A percentile compares a stretch with the other conserved stretches of the same genome.
phyloP scores from a whole-genome alignment of 1,140 invertebrate genomes.

The Copidosoma floridanum region DNA sequence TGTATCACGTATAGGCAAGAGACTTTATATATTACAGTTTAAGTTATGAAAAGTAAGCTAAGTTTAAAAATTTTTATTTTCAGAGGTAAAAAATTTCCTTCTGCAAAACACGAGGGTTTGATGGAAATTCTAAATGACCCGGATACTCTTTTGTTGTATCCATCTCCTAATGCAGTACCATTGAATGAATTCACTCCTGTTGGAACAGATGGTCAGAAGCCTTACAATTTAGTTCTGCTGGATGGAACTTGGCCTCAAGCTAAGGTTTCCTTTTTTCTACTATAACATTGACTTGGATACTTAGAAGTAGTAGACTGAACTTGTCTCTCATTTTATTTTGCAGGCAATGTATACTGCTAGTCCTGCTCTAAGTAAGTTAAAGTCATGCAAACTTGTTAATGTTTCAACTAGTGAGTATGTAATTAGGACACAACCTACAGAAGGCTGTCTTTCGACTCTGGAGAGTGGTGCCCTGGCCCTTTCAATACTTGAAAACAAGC shows the following conservation, averaged over 20 bases:
- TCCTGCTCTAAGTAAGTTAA: conserved; percentile 64
- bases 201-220: conserved; percentile 42
- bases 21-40: neutral
- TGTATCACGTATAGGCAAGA: conserved; percentile 62
- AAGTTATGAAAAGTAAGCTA: neutral
- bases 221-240: conserved; percentile 81
- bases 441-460: conserved; percentile 86
- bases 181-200: conserved; percentile 59
- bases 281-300: neutral
- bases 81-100: conserved; percentile 83
- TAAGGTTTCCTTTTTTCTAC: conserved; percentile 55
- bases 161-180: conserved; percentile 67
- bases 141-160: conserved; percentile 80
- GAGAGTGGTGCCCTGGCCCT: conserved; percentile 86
- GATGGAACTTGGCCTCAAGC: conserved; percentile 96
- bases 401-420: conserved; percentile 79
- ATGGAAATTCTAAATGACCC: conserved; percentile 65
- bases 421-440: conserved; percentile 89
- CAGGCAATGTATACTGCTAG: conserved; percentile 74
- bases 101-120: conserved; percentile 66
- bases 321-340: conserved; percentile 4
- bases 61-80: conserved; percentile 40
- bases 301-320: too few species aligned
- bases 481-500: conserved; percentile 71
- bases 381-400: conserved; percentile 75